Evolutionary conservation across 2,888 invertebrate genomes (phyloP).

Genomic region (Drosophila parthenogenetica): DNA sequence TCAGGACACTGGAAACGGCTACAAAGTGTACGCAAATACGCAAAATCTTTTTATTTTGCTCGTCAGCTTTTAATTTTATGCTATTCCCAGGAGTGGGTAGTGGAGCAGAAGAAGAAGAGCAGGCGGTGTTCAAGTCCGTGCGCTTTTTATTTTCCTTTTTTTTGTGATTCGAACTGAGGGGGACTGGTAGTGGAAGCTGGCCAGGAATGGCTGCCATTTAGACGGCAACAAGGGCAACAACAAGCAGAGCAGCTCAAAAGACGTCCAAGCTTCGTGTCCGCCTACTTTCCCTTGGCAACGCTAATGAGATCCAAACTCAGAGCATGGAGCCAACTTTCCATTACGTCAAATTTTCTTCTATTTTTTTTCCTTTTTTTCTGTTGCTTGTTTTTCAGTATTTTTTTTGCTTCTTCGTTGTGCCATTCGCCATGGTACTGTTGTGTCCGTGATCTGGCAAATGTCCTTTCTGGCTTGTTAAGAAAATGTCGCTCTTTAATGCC

Average conservation of each 20-base stretch:
- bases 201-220: constrained; percentile 64
- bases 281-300: constrained; percentile 65
- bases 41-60: constrained; percentile 81
- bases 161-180: constrained; percentile 16
- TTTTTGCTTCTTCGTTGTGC: constrained; percentile 44
- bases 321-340: constrained; percentile 68
- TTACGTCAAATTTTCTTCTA: constrained; percentile 59
- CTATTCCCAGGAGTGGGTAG: constrained; percentile 36
- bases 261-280: constrained; percentile 31
- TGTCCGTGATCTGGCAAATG: constrained; percentile 64
- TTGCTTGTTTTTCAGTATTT: constrained; percentile 15
- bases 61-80: constrained; percentile 82
- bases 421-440: constrained; percentile 17
- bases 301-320: constrained; percentile 81
- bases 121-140: not conserved
- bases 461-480: constrained; percentile 79
- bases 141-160: constrained; percentile 46
- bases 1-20: constrained; percentile 40
- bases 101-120: not conserved
- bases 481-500: constrained; percentile 79
- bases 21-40: constrained; percentile 69
- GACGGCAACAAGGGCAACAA: constrained; percentile 40
- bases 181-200: constrained; percentile 22
- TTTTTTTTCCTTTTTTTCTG: constrained; percentile 18
- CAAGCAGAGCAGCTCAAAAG: constrained; percentile 45